Percentiles rank a stretch among this genome's conserved stretches.
Conservation (phyloP, 2,113 vertebrate species). For the Apeltes quadracus region DNA sequence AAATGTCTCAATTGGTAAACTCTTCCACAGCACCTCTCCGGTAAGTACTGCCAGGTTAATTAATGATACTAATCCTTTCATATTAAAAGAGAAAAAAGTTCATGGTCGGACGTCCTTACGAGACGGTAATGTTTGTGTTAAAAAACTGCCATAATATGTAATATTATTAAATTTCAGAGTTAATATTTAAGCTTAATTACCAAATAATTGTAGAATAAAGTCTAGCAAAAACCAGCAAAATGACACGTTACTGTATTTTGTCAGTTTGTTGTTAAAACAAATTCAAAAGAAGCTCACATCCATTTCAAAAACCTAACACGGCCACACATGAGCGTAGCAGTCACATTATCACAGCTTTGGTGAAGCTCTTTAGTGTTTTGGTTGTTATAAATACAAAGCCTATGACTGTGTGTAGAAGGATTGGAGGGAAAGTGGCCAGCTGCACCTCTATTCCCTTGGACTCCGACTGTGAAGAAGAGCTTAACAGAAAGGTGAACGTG, state of each 20-base stretch:
- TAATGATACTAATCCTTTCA: background rate
- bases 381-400: background rate
- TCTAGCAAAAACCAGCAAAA: too few relatives aligned
- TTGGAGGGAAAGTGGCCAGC: slow-evolving; percentile 80
- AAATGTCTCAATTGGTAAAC: slow-evolving; percentile 90
- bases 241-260: background rate
- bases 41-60: slow-evolving; percentile 74
- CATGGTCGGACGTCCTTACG: background rate
- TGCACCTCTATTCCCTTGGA: slow-evolving; percentile 79
- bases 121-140: too few relatives aligned
- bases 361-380: background rate
- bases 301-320: background rate
- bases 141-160: too few relatives aligned
- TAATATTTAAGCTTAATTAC: background rate
- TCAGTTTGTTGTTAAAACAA: background rate
- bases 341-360: background rate
- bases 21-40: slow-evolving; percentile 85
- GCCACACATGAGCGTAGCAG: background rate
- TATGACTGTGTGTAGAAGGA: slow-evolving; percentile 35
- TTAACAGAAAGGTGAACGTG: slow-evolving; percentile 78
- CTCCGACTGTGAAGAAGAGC: slow-evolving; percentile 95
- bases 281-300: background rate
- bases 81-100: background rate
- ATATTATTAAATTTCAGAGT: too few relatives aligned
- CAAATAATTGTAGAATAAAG: background rate